A percentile compares a stretch with the other conserved stretches of the same genome.
Conservation (phyloP, 2,113 vertebrate species). For the Cyanoramphus novaezelandiae region DNA sequence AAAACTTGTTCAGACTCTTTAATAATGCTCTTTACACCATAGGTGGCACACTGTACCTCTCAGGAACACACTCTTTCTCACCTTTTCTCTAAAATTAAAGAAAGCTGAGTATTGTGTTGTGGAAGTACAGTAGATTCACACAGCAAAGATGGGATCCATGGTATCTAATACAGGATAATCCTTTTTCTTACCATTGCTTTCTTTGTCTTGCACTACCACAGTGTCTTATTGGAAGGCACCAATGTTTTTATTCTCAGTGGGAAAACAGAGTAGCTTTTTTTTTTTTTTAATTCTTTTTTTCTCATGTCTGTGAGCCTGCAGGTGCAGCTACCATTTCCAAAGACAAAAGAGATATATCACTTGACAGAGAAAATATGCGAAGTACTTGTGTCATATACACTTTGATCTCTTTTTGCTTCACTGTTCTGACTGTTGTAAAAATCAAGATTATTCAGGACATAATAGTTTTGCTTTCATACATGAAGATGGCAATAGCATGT, state of each 20-base stretch:
- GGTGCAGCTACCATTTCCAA: neutral
- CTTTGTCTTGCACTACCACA: neutral
- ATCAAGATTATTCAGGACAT: neutral
- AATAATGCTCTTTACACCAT: neutral
- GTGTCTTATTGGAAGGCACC: neutral
- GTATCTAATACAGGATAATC: neutral
- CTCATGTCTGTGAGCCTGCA: neutral
- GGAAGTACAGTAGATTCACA: neutral
- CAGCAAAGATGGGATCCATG: neutral
- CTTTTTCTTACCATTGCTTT: neutral
- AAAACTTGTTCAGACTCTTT: neutral
- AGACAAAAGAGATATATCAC: neutral
- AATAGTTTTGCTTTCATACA: neutral
- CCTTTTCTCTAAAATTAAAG: neutral
- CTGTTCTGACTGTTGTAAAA: neutral
- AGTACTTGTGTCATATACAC: neutral
- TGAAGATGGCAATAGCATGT: neutral
- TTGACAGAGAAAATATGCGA: neutral
- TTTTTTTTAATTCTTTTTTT: neutral
- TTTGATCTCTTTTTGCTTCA: neutral
- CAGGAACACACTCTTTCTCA: neutral
- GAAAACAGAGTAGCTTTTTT: neutral
- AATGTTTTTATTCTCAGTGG: neutral
- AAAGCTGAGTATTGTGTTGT: neutral
- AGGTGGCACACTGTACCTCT: neutral